Evolutionary conservation across 1,140 invertebrate genomes (phyloP), one percentile per base, ranked within the genome.

Genomic region (Lasaia peninsularis): DNA sequence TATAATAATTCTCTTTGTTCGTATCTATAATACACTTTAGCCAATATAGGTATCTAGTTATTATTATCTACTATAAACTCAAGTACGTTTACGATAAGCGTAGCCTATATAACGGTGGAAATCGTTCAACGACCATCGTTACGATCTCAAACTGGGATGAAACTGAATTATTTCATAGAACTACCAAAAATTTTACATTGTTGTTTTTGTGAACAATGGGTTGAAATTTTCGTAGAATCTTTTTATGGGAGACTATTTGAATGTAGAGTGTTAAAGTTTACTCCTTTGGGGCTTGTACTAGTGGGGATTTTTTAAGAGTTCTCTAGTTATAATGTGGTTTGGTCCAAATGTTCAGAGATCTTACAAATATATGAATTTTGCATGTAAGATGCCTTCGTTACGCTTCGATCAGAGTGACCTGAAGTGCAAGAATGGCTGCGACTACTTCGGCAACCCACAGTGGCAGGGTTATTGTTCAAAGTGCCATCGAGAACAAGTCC

Each of bases 401-500:
- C 91, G 96, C 57, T 94, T 98, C 44, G 94, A 95, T 62, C 93
- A 95, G 69, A 92, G 94, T 54, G 96, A 98, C 87, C 89, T 99
- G 60, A 94, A 98, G 68, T 99, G 98, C 86, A 96, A 96, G 83
- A 97, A 96, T 88, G 96, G 96, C 11, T 99, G 98, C 91, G 97
- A 97, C 58, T 99, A 94, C 91, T 99, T 95, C 87, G 98, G 98
- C 14, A 99, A 99, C 89, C 95, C 96, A 28, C 95, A 98, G 78
- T 99, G 98, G 96, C 94, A 98, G 80, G 92, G 98, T 11, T 98
- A 98, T 79, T 99, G 98, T 84, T 99, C 98, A 20, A 95, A 98
- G 89, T 99, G 95, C 80, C 93, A 95, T 72, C 90, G 94, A 40
- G 92, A 94, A 70, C 91, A 93, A 62, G 86, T 94, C 65, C 92